These are phyloP conservation scores for Etheostoma perlongum DNA, from an alignment of 2,797 vertebrate species.

Conservation along the genomic window DNA sequence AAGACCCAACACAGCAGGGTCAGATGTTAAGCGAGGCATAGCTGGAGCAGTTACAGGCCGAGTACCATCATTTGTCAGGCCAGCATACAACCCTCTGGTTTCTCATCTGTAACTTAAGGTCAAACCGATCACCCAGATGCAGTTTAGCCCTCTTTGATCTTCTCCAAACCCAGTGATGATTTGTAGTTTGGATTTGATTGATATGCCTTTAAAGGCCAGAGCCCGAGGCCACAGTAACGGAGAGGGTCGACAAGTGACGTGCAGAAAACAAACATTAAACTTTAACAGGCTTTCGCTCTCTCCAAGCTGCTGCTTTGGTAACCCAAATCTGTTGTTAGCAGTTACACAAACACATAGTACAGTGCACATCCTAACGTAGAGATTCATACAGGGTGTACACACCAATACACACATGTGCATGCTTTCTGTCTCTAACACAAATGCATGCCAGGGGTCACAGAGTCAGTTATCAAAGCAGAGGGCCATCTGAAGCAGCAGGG, in stretches of 20 bases:
- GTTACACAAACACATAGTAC: conserved; percentile 28
- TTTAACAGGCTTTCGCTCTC: conserved; percentile 75
- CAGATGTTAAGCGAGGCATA: conserved; percentile 50
- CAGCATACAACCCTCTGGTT: conserved; percentile 24
- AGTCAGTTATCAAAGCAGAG: conserved; percentile 63
- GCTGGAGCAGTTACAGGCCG: conserved; percentile 38
- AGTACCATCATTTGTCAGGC: conserved; percentile 19
- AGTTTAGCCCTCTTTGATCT: conserved; percentile 58
- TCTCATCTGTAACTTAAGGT: conserved; percentile 24
- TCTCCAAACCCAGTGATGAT: conserved; percentile 44
- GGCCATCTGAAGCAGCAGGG: conserved; percentile 54
- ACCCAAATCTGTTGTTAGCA: conserved; percentile 60
- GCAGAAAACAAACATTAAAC: conserved; percentile 80
- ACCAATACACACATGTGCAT: conserved; percentile 22
- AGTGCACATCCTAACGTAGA: conserved; percentile 11
- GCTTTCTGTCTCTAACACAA: conserved; percentile 34
- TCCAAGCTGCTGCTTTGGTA: conserved; percentile 60
- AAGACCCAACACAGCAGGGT: conserved; percentile 22
- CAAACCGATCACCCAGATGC: conserved; percentile 30
- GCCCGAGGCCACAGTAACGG: conserved; percentile 52
- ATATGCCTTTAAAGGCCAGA: conserved; percentile 21
- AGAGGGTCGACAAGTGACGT: conserved; percentile 64
- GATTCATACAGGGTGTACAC: conserved; percentile 4
- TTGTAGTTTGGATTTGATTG: conserved; percentile 45
- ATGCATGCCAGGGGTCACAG: conserved; percentile 53